Percentiles rank a stretch among this genome's conserved stretches.
Evolutionary conservation across 2,888 invertebrate species (phyloP).

Genomic region (Margaritifera margaritifera): DNA sequence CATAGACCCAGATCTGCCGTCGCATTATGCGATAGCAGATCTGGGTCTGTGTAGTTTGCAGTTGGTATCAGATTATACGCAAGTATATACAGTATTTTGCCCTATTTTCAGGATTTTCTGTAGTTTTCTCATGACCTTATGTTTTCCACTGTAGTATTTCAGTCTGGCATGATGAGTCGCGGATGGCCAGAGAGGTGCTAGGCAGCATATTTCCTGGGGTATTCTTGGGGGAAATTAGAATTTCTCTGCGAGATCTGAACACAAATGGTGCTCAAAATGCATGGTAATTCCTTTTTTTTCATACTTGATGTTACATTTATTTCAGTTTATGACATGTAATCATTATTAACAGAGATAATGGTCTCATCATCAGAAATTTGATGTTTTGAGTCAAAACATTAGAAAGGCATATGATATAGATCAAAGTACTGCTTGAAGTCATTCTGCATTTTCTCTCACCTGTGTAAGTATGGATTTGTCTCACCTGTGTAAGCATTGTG

Average conservation of each 20-base stretch:
- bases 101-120: too few relatives aligned
- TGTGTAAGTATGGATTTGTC: too few relatives aligned
- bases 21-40: too few relatives aligned
- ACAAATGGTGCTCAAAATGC: slow-evolving; percentile 80
- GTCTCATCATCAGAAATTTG: not conserved
- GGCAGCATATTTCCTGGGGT: slow-evolving; percentile 63
- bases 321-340: not conserved
- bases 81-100: too few relatives aligned
- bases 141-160: slow-evolving; percentile 78
- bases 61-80: too few relatives aligned
- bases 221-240: slow-evolving; percentile 90
- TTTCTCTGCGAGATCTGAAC: slow-evolving; percentile 82
- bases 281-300: slow-evolving; percentile 79
- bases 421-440: too few relatives aligned
- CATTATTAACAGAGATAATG: not conserved
- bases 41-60: too few relatives aligned
- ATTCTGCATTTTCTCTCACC: too few relatives aligned
- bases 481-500: too few relatives aligned
- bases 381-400: too few relatives aligned
- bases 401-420: too few relatives aligned
- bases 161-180: slow-evolving; percentile 87
- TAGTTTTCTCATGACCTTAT: not conserved
- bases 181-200: slow-evolving; percentile 82
- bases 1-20: too few relatives aligned
- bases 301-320: not conserved